Conservation (phyloP, 2,888 invertebrate species). For the Platerodrilus igneus region DNA sequence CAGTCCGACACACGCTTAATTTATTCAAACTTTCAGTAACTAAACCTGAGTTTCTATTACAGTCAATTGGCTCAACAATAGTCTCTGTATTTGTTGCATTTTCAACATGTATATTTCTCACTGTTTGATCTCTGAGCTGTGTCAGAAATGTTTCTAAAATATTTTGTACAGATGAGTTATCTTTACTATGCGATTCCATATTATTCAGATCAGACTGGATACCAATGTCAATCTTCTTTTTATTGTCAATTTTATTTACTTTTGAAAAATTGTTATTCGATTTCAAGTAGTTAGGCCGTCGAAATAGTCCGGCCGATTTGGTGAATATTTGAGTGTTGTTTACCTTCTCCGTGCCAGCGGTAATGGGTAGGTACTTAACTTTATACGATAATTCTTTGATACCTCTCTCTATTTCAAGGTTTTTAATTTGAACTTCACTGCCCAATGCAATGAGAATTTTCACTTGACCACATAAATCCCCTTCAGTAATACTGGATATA, state of each 20-base stretch:
- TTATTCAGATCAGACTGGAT: conserved; percentile 20
- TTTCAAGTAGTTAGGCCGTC: not conserved
- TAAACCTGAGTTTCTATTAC: conserved; percentile 7
- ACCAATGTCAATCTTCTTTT: conserved; percentile 15
- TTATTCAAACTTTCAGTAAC: conserved; percentile 6
- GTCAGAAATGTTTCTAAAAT: conserved; percentile 34
- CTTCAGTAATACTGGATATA: conserved; percentile 48
- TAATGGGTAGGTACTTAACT: conserved; percentile 28
- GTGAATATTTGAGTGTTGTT: not conserved
- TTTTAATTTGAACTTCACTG: conserved; percentile 55
- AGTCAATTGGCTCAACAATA: conserved; percentile 4
- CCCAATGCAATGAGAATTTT: conserved; percentile 58
- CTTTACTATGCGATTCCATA: conserved; percentile 17
- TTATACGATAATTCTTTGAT: conserved; percentile 40
- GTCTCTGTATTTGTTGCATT: conserved; percentile 38
- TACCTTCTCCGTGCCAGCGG: conserved; percentile 3
- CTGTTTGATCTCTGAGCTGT: conserved; percentile 31
- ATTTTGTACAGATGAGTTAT: conserved; percentile 10
- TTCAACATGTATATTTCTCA: conserved; percentile 33
- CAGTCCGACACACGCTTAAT: conserved; percentile 1
- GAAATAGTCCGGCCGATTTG: not conserved
- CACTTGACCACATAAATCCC: conserved; percentile 51
- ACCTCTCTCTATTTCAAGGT: conserved; percentile 48
- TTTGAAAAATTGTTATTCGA: not conserved
- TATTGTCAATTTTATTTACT: not conserved